phyloP scores from a whole-genome alignment of 2,888 invertebrate species.

The Nineta flava region DNA sequence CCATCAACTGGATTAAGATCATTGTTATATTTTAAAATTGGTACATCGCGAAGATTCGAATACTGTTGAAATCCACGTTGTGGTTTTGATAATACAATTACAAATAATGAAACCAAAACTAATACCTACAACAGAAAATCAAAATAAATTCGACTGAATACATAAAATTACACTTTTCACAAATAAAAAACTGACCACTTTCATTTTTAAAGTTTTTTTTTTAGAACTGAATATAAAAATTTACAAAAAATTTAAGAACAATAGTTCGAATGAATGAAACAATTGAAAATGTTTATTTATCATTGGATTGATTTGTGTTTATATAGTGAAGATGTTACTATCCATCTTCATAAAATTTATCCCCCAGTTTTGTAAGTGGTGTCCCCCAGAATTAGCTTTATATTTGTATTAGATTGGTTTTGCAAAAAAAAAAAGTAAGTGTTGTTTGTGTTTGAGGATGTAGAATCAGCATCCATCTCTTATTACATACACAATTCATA shows the following conservation, averaged over 20 bases:
- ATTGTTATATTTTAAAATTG: slow-evolving; percentile 31
- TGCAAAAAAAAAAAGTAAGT: no score
- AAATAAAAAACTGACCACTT: slow-evolving; percentile 10
- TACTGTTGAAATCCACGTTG: slow-evolving; percentile 8
- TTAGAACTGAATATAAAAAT: not conserved
- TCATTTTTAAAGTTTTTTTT: slow-evolving; percentile 10
- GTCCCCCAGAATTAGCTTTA: not conserved
- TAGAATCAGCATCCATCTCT: no score
- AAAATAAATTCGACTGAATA: not conserved
- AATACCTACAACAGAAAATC: not conserved
- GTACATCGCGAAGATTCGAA: slow-evolving; percentile 23
- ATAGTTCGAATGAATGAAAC: not conserved
- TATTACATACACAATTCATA: no score
- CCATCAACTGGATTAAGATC: slow-evolving; percentile 32
- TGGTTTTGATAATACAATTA: slow-evolving; percentile 6
- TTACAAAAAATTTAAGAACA: not conserved
- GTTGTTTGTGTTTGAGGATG: no score
- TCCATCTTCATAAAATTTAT: not conserved
- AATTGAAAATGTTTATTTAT: not conserved
- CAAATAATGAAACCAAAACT: not conserved
- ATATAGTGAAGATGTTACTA: slow-evolving; percentile 6
- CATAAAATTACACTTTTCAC: not conserved
- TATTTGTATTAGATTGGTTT: not conserved
- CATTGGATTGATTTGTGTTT: not conserved
- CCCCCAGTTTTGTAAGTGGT: not conserved